phyloP scores from a whole-genome alignment of 2,888 invertebrate species.

The Cheilosia soror region DNA sequence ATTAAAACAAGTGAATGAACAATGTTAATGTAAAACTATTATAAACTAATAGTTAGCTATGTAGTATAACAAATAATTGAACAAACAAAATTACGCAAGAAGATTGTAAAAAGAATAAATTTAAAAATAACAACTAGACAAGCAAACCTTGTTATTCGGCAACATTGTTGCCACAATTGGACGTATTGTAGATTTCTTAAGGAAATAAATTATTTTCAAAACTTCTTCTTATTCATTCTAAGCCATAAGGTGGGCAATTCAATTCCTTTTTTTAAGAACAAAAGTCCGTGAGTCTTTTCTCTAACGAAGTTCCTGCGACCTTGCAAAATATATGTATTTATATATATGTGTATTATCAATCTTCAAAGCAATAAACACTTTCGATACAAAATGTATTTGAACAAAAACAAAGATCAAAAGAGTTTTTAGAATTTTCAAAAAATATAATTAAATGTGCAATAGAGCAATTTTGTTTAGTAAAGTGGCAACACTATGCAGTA shows the following conservation, averaged over 20 bases:
- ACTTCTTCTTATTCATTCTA: not conserved
- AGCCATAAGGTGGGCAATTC: not conserved
- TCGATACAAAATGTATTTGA: conserved; percentile 2
- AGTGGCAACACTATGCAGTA: conserved; percentile 3
- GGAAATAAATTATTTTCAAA: conserved; percentile 2
- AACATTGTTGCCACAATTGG: conserved; percentile 8
- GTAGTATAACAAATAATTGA: conserved; percentile 52
- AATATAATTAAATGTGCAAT: not conserved
- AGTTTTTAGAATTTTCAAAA: conserved; percentile 10
- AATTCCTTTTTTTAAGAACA: not conserved
- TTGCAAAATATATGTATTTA: not conserved
- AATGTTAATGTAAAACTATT: conserved; percentile 56
- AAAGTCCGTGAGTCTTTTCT: not conserved
- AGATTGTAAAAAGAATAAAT: conserved; percentile 43
- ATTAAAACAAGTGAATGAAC: conserved; percentile 37
- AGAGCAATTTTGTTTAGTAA: not conserved
- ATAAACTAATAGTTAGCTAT: conserved; percentile 60
- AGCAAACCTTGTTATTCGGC: conserved; percentile 3
- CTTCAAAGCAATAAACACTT: not conserved
- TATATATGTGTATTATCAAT: not conserved
- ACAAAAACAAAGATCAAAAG: not conserved
- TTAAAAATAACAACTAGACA: conserved; percentile 25
- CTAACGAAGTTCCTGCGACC: not conserved
- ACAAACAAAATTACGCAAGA: conserved; percentile 26
- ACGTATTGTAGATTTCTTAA: not conserved